Conservation (phyloP, 2,888 invertebrate genomes). For the Heteropelma amictum region DNA sequence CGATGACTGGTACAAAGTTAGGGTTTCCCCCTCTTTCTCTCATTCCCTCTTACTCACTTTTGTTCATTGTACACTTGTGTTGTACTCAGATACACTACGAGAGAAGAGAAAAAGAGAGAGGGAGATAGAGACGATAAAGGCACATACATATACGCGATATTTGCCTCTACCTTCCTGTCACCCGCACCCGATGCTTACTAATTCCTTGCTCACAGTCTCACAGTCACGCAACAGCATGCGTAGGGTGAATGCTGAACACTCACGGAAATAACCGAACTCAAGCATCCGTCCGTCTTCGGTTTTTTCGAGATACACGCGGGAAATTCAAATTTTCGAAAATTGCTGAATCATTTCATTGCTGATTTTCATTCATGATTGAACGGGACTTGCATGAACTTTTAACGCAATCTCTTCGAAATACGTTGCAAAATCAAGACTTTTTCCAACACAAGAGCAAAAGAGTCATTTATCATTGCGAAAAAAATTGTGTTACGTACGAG, state of each 20-base stretch:
- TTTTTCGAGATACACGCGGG: not conserved
- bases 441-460: too few species aligned
- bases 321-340: not conserved
- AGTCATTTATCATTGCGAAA: too few species aligned
- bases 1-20: conserved; percentile 74
- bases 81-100: not conserved
- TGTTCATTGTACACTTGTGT: conserved; percentile 13
- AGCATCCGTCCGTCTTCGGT: not conserved
- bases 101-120: too few species aligned
- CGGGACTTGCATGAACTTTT: not conserved
- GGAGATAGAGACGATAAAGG: too few species aligned
- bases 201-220: conserved; percentile 5
- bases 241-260: not conserved
- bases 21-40: conserved; percentile 51
- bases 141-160: conserved; percentile 12
- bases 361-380: not conserved
- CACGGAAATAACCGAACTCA: not conserved
- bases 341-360: not conserved
- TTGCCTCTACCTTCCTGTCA: conserved; percentile 21
- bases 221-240: conserved; percentile 1
- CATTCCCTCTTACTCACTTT: conserved; percentile 19
- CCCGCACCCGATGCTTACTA: conserved; percentile 27
- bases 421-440: too few species aligned
- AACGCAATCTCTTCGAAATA: too few species aligned
- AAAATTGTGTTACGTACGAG: too few species aligned